Percentiles rank a stretch among this genome's conserved stretches.
Conservation (phyloP, 1,140 invertebrate genomes). For the Apolygus lucorum region DNA sequence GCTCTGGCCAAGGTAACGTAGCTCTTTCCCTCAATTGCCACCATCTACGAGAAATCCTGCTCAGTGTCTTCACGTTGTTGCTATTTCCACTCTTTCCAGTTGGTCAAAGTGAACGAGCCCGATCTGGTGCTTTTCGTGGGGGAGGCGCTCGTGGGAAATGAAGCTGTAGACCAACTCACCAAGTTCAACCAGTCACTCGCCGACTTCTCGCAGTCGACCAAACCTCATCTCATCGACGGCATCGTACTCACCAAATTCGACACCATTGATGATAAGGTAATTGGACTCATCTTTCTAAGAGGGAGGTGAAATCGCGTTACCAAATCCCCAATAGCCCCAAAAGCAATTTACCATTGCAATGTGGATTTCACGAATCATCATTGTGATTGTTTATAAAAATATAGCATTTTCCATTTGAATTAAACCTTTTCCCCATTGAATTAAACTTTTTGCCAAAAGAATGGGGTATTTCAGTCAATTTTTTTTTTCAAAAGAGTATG, state of each 20-base stretch:
- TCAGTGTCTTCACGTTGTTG: too few species aligned
- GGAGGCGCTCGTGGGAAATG: constrained; percentile 98
- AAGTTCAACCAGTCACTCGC: constrained; percentile 98
- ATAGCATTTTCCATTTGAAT: too few species aligned
- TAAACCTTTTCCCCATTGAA: too few species aligned
- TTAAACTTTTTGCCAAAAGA: too few species aligned
- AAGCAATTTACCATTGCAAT: too few species aligned
- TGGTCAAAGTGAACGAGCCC: constrained; percentile 80
- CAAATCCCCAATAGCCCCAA: too few species aligned
- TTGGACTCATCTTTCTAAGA: not conserved
- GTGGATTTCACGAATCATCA: too few species aligned
- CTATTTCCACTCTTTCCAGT: constrained; percentile 43
- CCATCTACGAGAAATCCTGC: too few species aligned
- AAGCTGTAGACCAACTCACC: constrained; percentile 96
- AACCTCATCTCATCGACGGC: constrained; percentile 90
- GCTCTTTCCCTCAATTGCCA: too few species aligned
- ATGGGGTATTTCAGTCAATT: too few species aligned
- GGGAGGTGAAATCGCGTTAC: constrained; percentile 12
- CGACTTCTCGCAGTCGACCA: constrained; percentile 70
- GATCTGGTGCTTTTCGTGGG: constrained; percentile 98
- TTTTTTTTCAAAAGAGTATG: too few species aligned
- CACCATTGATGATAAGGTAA: constrained; percentile 96
- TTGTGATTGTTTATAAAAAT: too few species aligned
- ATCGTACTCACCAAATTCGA: constrained; percentile 98
- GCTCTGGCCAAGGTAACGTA: constrained; percentile 86